Base-by-base conservation (phyloP, 2,797 vertebrate genomes). In the Hydrocynus forskahlii region DNA sequence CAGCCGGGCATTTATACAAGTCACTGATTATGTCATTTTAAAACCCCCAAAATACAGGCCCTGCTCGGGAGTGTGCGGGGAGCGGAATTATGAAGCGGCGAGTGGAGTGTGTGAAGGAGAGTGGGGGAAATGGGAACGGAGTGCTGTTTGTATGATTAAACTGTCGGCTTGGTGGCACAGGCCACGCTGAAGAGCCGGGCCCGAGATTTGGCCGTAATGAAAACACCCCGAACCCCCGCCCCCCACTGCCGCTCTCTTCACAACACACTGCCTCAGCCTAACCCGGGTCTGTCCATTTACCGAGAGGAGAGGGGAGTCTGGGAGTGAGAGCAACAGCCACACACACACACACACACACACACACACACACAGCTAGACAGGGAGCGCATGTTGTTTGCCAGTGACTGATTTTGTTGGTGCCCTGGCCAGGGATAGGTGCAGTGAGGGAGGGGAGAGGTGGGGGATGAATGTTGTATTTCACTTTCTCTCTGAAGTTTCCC, bases 11-110 rank as follows among this genome's bases (percentile, higher is more conserved):
- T 93, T 94, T 94, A 93, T 93, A 93, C 93, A 93, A 94, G 91
- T 94, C 93, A 92, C 92, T 95, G 93, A 94, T 94, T 94, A 92
- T 95, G 94, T 94, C 92, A 94, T 93, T 93, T 92, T 92, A 92
- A 93, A 92, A 90, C 90, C 91, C 87, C 89, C 88, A 91, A 94
- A 93, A 83, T 79, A 83, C 88, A 88, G 88, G 90, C 82, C 86
- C 89, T 81, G 82, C 38, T 82, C 13, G 80, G 88, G 91, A 92
- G 92, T 89, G 93, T 91, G 92, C 91, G 87, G 91, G 92, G 88
- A 84, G 87, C 88, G 87, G 92, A 93, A 94, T 95, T 94, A 94
- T 94, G 92, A 93, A 93, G 92, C 89, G 68, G 79, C 43, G 87
- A 91, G 89, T 89, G 91, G 90, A 92, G 91, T 93, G 88, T 92